Conservation (phyloP, 2,888 invertebrate species). For the Koerneria pararmatus region DNA sequence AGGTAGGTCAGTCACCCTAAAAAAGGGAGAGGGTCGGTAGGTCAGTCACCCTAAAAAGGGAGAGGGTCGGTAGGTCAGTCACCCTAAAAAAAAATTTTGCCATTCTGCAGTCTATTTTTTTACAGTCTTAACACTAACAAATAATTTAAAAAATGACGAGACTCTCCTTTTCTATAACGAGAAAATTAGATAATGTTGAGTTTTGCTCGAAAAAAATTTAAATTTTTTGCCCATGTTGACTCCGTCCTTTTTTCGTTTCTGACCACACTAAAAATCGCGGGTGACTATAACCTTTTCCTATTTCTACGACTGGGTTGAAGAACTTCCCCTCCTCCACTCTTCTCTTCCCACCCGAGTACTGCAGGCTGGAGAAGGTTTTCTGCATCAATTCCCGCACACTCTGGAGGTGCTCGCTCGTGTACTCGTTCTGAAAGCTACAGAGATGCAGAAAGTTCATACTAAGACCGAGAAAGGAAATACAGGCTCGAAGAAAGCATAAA, state of each 20-base stretch:
- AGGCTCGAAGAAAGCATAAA: too few relatives aligned
- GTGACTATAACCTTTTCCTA: background rate
- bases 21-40: too few relatives aligned
- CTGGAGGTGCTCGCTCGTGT: slow-evolving; percentile 31
- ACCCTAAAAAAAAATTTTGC: too few relatives aligned
- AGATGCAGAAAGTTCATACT: background rate
- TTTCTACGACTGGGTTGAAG: slow-evolving; percentile 9
- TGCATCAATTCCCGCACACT: slow-evolving; percentile 31
- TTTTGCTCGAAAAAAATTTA: background rate
- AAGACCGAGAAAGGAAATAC: too few relatives aligned
- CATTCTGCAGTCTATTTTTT: too few relatives aligned
- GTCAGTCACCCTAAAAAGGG: too few relatives aligned
- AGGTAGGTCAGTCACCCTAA: too few relatives aligned
- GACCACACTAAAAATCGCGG: background rate
- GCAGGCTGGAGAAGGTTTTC: slow-evolving; percentile 21
- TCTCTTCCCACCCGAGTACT: background rate
- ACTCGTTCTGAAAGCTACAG: slow-evolving; percentile 30
- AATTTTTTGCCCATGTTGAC: too few relatives aligned
- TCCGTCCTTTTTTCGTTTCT: too few relatives aligned
- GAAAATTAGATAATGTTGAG: background rate
- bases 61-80: too few relatives aligned
- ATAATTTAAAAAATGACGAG: background rate
- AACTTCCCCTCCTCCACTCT: slow-evolving; percentile 10
- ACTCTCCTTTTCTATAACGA: too few relatives aligned
- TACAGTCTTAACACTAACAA: background rate